A percentile compares a stretch with the other conserved stretches of the same genome.
These are phyloP conservation scores for Leucophenga maculata DNA, from an alignment of 2,888 invertebrate genomes.

Conservation along the genomic window DNA sequence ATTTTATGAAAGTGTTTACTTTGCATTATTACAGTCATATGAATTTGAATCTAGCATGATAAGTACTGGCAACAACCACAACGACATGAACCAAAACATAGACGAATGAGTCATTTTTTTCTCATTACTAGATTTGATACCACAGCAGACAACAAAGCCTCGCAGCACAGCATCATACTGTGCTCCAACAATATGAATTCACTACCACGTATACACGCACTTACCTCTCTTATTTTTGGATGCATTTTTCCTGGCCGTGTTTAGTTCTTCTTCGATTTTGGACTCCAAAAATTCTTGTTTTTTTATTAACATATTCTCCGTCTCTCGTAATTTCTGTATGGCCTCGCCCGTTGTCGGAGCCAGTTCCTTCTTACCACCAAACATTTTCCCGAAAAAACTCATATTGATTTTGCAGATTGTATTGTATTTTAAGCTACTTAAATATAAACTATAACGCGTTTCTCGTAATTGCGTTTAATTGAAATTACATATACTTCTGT, in stretches of 20 bases:
- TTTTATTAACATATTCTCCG: slow-evolving; percentile 96
- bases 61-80: slow-evolving; percentile 47
- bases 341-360: slow-evolving; percentile 94
- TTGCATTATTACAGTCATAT: slow-evolving; percentile 39
- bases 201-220: slow-evolving; percentile 30
- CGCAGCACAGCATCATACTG: too few species aligned
- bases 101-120: slow-evolving; percentile 55
- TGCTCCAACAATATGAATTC: too few species aligned
- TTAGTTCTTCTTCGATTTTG: slow-evolving; percentile 92
- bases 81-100: slow-evolving; percentile 33
- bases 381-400: slow-evolving; percentile 94
- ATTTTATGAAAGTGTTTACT: slow-evolving; percentile 39
- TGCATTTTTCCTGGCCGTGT: slow-evolving; percentile 91
- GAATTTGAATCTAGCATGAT: slow-evolving; percentile 20
- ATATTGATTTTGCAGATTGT: slow-evolving; percentile 72
- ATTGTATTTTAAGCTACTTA: not conserved
- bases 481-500: not conserved
- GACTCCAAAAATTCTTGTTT: slow-evolving; percentile 97
- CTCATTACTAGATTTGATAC: not conserved
- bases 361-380: slow-evolving; percentile 92
- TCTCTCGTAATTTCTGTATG: slow-evolving; percentile 96
- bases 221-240: slow-evolving; percentile 95
- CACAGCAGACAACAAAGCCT: too few species aligned
- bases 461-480: not conserved
- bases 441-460: not conserved